Conservation (phyloP, 2,797 vertebrate genomes). For the Rhabdomys pumilio region DNA sequence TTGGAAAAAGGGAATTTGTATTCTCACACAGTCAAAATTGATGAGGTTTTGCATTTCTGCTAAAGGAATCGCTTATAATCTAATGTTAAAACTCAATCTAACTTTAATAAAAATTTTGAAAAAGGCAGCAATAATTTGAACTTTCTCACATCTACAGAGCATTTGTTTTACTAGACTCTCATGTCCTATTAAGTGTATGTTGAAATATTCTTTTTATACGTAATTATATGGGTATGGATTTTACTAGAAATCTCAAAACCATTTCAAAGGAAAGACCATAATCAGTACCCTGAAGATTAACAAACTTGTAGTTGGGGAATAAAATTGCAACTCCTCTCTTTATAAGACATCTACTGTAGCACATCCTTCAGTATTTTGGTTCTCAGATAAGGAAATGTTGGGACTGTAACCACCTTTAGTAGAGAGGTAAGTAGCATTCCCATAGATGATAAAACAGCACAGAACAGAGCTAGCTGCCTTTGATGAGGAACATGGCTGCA, state of each 20-base stretch:
- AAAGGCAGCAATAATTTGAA: conserved; percentile 86
- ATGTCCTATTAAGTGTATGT: conserved; percentile 84
- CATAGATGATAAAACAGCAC: conserved; percentile 17
- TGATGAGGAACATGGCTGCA: background rate
- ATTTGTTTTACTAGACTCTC: conserved; percentile 87
- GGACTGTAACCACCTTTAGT: conserved; percentile 50
- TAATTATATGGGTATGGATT: conserved; percentile 79
- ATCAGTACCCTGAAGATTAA: conserved; percentile 84
- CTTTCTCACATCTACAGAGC: conserved; percentile 85
- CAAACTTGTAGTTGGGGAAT: conserved; percentile 76
- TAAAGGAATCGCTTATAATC: conserved; percentile 83
- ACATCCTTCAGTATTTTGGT: conserved; percentile 62
- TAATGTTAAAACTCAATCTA: conserved; percentile 84
- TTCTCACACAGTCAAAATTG: conserved; percentile 87
- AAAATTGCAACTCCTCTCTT: conserved; percentile 77
- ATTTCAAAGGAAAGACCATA: conserved; percentile 86
- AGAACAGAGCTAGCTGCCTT: conserved; percentile 41
- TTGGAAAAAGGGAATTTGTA: conserved; percentile 88
- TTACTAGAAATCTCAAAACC: conserved; percentile 80
- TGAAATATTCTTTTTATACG: conserved; percentile 84
- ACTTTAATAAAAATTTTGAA: conserved; percentile 84
- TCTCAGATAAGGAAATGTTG: conserved; percentile 79
- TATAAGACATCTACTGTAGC: conserved; percentile 68
- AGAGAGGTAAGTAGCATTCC: conserved; percentile 32
- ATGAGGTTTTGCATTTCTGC: conserved; percentile 85